Conservation (phyloP, 2,888 invertebrate species). For the Hypomecis atomaria region DNA sequence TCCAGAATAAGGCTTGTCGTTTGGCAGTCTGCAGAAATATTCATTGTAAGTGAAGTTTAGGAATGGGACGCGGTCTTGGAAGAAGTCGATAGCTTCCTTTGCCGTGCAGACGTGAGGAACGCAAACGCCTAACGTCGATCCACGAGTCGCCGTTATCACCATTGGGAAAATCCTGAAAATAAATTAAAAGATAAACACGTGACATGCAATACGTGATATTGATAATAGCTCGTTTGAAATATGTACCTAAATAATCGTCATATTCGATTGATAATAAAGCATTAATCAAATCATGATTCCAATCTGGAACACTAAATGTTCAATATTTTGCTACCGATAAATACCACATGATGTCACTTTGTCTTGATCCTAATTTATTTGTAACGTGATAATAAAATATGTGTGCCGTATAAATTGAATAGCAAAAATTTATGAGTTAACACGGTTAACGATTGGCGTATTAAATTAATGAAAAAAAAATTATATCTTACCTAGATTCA, state of each 20-base stretch:
- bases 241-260: background rate
- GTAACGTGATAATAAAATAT: too few relatives aligned
- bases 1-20: conserved; percentile 60
- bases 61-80: conserved; percentile 42
- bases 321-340: too few relatives aligned
- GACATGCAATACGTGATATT: background rate
- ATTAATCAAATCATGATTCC: too few relatives aligned
- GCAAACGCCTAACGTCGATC: conserved; percentile 53
- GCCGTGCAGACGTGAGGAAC: conserved; percentile 60
- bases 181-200: background rate
- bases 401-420: too few relatives aligned
- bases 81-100: conserved; percentile 51
- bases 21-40: conserved; percentile 62
- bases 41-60: conserved; percentile 55
- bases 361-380: too few relatives aligned
- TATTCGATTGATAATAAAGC: background rate
- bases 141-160: conserved; percentile 22
- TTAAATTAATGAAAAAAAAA: too few relatives aligned
- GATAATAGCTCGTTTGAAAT: background rate
- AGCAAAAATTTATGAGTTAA: too few relatives aligned
- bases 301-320: too few relatives aligned
- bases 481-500: conserved; percentile 44
- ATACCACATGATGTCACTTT: too few relatives aligned
- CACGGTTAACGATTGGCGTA: too few relatives aligned
- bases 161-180: conserved; percentile 52